Conservation (phyloP, 2,797 vertebrate species). For the Meriones psammophilus region DNA sequence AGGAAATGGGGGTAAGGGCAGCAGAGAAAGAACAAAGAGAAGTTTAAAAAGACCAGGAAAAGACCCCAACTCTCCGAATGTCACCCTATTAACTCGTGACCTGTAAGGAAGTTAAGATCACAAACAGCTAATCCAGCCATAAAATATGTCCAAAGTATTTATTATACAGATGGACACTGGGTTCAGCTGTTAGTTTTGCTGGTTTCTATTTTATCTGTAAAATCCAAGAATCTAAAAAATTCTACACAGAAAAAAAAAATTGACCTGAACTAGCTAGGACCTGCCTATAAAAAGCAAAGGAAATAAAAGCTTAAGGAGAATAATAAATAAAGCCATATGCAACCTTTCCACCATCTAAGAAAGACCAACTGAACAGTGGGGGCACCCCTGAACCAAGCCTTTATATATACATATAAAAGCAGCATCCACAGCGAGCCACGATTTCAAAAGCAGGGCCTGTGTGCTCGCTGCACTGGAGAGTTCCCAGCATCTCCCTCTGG, state of each 20-base stretch:
- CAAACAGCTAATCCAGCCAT: constrained; percentile 51
- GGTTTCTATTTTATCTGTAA: constrained; percentile 58
- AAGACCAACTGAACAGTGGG: constrained; percentile 23
- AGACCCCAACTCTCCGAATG: constrained; percentile 41
- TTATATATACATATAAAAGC: constrained; percentile 2
- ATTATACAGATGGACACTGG: constrained; percentile 53
- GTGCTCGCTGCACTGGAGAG: background rate
- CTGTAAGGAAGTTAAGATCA: constrained; percentile 67
- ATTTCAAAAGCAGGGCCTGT: background rate
- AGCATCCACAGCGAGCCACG: background rate
- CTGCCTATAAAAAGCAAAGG: constrained; percentile 51
- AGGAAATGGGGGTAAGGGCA: constrained; percentile 28
- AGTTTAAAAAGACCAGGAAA: constrained; percentile 50
- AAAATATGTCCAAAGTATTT: constrained; percentile 68
- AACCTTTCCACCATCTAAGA: constrained; percentile 20
- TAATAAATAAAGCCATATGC: constrained; percentile 47
- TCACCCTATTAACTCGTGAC: constrained; percentile 64
- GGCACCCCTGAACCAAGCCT: background rate
- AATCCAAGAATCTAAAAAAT: constrained; percentile 69
- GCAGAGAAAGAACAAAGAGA: constrained; percentile 43
- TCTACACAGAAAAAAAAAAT: constrained; percentile 27
- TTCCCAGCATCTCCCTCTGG: background rate
- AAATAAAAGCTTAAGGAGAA: constrained; percentile 42
- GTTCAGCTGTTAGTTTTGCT: constrained; percentile 31
- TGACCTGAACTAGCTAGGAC: constrained; percentile 28